Conservation (phyloP, 2,888 invertebrate species). For the Cheilosia urbana region DNA sequence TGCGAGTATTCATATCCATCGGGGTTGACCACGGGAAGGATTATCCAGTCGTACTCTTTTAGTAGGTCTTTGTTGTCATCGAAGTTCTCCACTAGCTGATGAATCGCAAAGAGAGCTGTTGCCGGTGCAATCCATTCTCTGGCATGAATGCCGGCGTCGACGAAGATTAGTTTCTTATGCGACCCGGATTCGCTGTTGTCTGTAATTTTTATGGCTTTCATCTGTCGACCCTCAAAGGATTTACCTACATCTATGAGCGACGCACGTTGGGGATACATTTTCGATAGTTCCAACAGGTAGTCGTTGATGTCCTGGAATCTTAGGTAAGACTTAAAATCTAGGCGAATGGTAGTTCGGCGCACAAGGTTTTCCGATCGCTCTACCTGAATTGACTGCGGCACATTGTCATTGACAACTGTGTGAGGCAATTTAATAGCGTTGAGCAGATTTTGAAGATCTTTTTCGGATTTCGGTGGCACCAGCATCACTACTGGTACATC, state of each 20-base stretch:
- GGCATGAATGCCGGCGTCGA: constrained; percentile 86
- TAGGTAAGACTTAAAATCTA: constrained; percentile 76
- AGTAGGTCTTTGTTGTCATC: constrained; percentile 83
- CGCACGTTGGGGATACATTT: constrained; percentile 84
- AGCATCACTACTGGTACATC: constrained; percentile 40
- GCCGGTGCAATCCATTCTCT: constrained; percentile 88
- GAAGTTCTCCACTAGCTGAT: constrained; percentile 85
- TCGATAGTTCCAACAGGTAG: constrained; percentile 84
- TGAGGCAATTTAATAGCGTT: constrained; percentile 12
- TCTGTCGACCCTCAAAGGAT: constrained; percentile 85
- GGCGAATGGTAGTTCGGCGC: constrained; percentile 36
- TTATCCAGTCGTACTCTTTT: constrained; percentile 86
- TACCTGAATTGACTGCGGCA: constrained; percentile 8
- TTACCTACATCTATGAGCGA: constrained; percentile 85
- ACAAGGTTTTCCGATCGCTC: constrained; percentile 42
- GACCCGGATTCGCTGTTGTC: constrained; percentile 81
- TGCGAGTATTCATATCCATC: constrained; percentile 87
- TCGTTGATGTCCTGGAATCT: constrained; percentile 83
- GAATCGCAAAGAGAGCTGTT: constrained; percentile 85
- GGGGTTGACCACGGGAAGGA: constrained; percentile 88
- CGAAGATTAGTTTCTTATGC: constrained; percentile 84
- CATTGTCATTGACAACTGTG: constrained; percentile 33
- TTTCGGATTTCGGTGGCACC: constrained; percentile 46
- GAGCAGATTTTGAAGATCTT: constrained; percentile 23
- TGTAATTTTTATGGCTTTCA: constrained; percentile 85